phyloP scores from a whole-genome alignment of 2,113 vertebrate genomes.

The Phoxinus phoxinus region DNA sequence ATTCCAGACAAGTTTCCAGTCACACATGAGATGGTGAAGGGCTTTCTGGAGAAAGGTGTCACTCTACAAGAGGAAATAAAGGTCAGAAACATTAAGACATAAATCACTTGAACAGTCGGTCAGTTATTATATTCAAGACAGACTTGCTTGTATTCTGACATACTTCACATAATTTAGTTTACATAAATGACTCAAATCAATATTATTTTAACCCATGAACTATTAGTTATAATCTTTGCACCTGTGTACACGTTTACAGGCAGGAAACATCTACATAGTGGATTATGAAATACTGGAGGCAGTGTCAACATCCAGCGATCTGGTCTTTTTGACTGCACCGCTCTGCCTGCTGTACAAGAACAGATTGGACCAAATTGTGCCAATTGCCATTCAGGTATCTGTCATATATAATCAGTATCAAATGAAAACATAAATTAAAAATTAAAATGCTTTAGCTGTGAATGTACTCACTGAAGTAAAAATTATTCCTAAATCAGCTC shows the following conservation, averaged over 20 bases:
- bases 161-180: not conserved
- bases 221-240: not conserved
- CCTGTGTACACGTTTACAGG: conserved; percentile 68
- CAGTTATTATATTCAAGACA: not conserved
- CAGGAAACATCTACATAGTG: conserved; percentile 90
- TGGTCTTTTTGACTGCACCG: conserved; percentile 89
- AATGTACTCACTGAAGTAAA: not conserved
- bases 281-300: conserved; percentile 88
- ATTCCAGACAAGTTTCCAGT: conserved; percentile 90
- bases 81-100: conserved; percentile 68
- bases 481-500: conserved; percentile 48
- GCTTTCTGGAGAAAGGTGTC: conserved; percentile 87
- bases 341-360: conserved; percentile 96
- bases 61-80: conserved; percentile 88
- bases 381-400: conserved; percentile 95
- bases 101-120: not conserved
- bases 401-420: not conserved
- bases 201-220: not conserved
- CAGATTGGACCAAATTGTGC: conserved; percentile 85
- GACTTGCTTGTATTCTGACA: not conserved
- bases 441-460: not conserved
- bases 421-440: not conserved
- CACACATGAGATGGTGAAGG: conserved; percentile 89
- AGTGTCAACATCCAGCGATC: conserved; percentile 85
- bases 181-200: not conserved